A percentile compares a stretch with the other conserved stretches of the same genome.
phyloP scores from a whole-genome alignment of 2,888 invertebrate species.

The Tetrapedia diversipes region DNA sequence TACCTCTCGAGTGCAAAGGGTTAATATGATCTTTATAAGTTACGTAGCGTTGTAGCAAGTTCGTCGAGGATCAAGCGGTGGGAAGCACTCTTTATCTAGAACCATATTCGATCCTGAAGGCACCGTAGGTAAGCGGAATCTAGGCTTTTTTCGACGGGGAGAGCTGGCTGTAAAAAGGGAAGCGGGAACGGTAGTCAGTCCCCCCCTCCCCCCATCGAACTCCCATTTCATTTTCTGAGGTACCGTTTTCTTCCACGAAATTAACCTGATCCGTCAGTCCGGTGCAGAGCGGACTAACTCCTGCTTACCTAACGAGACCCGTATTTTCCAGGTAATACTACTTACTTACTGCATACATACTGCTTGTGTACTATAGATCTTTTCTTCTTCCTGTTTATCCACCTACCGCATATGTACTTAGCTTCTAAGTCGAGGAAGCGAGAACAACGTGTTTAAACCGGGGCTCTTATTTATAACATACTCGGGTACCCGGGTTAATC shows the following conservation, averaged over 20 bases:
- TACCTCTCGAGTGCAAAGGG: no score
- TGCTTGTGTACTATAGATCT: conserved; percentile 1
- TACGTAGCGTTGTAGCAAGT: conserved; percentile 22
- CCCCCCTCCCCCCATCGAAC: conserved; percentile 30
- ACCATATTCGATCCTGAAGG: conserved; percentile 55
- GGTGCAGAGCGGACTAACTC: conserved; percentile 23
- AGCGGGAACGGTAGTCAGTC: conserved; percentile 56
- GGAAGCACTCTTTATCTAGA: conserved; percentile 58
- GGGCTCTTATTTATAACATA: no score
- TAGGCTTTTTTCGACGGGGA: conserved; percentile 50
- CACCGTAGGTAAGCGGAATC: conserved; percentile 61
- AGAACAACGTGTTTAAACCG: no score
- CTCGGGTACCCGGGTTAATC: no score
- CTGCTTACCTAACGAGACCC: conserved; percentile 25
- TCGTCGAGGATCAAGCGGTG: conserved; percentile 23
- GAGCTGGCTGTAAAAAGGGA: conserved; percentile 41
- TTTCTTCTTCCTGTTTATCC: conserved; percentile 1
- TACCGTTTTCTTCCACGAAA: conserved; percentile 70
- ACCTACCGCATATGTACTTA: background rate
- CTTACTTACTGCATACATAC: no score
- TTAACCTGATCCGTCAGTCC: conserved; percentile 49
- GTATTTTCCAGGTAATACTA: conserved; percentile 58
- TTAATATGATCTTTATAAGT: no score
- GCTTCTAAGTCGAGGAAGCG: background rate
- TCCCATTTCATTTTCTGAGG: conserved; percentile 66